Evolutionary conservation across 2,113 vertebrate genomes (phyloP), one percentile per base, ranked within the genome.

Genomic region (Athene noctua): DNA sequence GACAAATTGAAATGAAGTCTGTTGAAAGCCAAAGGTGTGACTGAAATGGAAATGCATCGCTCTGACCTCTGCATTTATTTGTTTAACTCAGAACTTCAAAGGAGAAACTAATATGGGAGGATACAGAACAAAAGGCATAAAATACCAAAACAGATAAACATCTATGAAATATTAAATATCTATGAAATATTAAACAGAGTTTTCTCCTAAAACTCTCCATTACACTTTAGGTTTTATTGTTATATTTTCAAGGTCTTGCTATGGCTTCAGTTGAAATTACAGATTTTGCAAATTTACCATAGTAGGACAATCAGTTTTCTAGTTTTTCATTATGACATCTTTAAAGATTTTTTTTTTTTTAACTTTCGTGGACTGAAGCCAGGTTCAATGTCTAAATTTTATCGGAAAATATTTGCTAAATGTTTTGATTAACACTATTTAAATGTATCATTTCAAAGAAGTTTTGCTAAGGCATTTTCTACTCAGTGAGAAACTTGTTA

Each of bases 71-170:
- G 70, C 21, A 62, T 61, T 66, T 90, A 20, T 74, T 73, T 36
- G 10, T 82, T 92, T 82, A 86, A 83, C 22, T 71, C 58, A 85
- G 59, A 95, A 92, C 42, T 86, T 94, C 63, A 86, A 88, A 95
- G 67, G 23, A 78, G 13, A 49, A 15, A 55, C 19, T 57, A 59
- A 49, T 17, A 62, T 25, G 23, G 29, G 38, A 67, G 17, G 46
- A 63, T 52, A 68, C 4, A 65, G 26, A 17, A 86, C 11, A 83
- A 61, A 77, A 63, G n/a, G 3, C 3, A 26, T 32, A 29, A 68
- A 65, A 40, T 44, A 55, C 4, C 13, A 34, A 78, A 62, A 67
- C 23, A 72, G 6, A 57, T 4, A 71, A 78, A 21, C 5, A 29
- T 10, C 8, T 55, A 38, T 73, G 29, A 78, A 66, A 86, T 29